Base-by-base conservation (phyloP, 2,888 invertebrate species). In the Ornithoptera alexandrae region DNA sequence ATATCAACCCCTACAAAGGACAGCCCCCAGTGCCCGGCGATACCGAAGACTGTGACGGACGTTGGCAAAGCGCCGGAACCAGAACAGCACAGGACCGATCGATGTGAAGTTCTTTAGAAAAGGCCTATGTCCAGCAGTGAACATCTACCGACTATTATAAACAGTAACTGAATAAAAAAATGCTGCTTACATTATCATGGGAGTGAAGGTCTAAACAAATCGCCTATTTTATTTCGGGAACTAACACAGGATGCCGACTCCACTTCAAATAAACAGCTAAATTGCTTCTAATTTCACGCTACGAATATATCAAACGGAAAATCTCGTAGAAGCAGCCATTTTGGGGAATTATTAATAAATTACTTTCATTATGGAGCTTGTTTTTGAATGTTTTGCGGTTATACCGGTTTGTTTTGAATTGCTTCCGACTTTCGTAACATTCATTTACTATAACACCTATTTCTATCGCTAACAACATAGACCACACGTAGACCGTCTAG, bases 331-430 rank as follows among this genome's bases (percentile, higher is more conserved):
- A 76, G 76, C 74, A 71, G 69, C 64, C 60, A 73, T 79, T 79
- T 76, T 79, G 77, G 77, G 81, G 82, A 84, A 86, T 85, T 85
- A 86, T 86, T 86, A 86, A 87, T 85, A 87, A 88, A 88, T 87
- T 86, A 84, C 81, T 83, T 81, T 83, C 84, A 87, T 87, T 87
- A 87, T 75, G 78, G 78, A 76, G 77, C 76, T 77, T 84, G 85
- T 85, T 88, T 83, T 81, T 80, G 78, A 85, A 86, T 87, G 87
- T 84, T 87, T 81, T 84, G 86, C 76, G 86, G 88, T 84, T 74
- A 71, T 59, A 74, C 78, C 79, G 78, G 82, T 86, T 86, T 77
- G 77, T 79, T 81, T 75, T 78, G 74, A 81, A 86, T 83, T 83
- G 83, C 81, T 83, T 77, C 72, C 74, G 81, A 64, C 60, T 60